Percentiles rank a stretch among this genome's conserved stretches.
Conservation (phyloP, 2,797 vertebrate genomes). For the Rhinella marina region DNA sequence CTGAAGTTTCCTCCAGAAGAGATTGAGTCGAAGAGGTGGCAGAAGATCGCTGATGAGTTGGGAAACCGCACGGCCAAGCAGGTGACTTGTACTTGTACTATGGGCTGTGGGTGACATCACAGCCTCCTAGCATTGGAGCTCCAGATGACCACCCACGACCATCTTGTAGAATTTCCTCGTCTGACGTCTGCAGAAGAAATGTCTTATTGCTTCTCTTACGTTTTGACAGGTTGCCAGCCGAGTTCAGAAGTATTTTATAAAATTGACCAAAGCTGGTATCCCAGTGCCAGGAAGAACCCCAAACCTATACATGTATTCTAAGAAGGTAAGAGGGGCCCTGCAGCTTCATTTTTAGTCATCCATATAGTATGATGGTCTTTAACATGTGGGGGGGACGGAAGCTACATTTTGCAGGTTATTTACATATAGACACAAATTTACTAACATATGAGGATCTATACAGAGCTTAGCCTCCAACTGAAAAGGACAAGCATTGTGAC, state of each 20-base stretch:
- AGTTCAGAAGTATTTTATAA: conserved; percentile 99
- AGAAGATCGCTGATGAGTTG: conserved; percentile 97
- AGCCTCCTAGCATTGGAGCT: too few relatives aligned
- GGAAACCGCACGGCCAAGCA: conserved; percentile 97
- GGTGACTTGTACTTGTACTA: conserved; percentile 73
- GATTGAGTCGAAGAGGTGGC: conserved; percentile 95
- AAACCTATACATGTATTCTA: conserved; percentile 97
- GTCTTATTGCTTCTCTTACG: neutral
- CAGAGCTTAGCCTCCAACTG: neutral
- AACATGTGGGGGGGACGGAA: too few relatives aligned
- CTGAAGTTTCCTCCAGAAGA: conserved; percentile 96
- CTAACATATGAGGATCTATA: neutral
- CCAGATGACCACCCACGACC: too few relatives aligned
- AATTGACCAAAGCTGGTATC: conserved; percentile 98
- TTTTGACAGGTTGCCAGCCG: conserved; percentile 90
- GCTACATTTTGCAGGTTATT: too few relatives aligned
- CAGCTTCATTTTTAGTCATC: neutral
- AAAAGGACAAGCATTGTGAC: neutral
- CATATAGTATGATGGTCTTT: too few relatives aligned
- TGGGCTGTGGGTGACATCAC: neutral
- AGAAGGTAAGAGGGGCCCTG: conserved; percentile 83
- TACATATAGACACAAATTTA: too few relatives aligned
- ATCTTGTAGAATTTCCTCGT: neutral
- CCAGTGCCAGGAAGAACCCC: conserved; percentile 98
- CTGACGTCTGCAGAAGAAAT: neutral